These are phyloP conservation scores for Dendronephthya gigantea DNA, from an alignment of 64 coral and sea anemone species.

Conservation along the genomic window DNA sequence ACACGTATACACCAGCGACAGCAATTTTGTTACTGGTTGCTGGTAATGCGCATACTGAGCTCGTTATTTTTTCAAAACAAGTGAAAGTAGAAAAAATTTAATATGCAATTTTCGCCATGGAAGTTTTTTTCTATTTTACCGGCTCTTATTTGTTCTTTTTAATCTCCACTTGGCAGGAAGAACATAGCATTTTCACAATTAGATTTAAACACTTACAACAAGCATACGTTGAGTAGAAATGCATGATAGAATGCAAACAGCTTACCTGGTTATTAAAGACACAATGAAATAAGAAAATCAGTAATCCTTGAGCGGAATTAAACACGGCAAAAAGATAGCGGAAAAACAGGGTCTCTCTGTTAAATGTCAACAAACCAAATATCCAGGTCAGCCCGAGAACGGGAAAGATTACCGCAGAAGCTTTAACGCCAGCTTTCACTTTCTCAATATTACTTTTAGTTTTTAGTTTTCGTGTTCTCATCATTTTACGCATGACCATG, in stretches of 20 bases:
- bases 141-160: no score
- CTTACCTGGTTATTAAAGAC: conserved; percentile 5
- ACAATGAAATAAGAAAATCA: conserved; percentile 10
- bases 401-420: not conserved
- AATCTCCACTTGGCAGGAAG: no score
- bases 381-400: conserved; percentile 3
- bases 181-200: no score
- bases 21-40: no score
- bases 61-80: no score
- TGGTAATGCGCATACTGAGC: no score
- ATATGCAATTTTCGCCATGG: no score
- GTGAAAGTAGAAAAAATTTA: no score
- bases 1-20: no score
- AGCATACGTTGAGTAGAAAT: no score
- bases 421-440: not conserved
- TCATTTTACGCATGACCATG: not conserved
- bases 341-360: not conserved
- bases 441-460: not conserved
- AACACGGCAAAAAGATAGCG: conserved; percentile 14
- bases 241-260: not conserved
- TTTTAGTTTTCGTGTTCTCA: not conserved
- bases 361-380: conserved; percentile 16
- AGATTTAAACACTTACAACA: no score
- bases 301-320: not conserved
- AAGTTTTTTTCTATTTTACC: no score